A percentile compares a stretch with the other conserved stretches of the same genome.
Evolutionary conservation across 2,888 invertebrate genomes (phyloP).

Genomic region (Archips xylosteana): DNA sequence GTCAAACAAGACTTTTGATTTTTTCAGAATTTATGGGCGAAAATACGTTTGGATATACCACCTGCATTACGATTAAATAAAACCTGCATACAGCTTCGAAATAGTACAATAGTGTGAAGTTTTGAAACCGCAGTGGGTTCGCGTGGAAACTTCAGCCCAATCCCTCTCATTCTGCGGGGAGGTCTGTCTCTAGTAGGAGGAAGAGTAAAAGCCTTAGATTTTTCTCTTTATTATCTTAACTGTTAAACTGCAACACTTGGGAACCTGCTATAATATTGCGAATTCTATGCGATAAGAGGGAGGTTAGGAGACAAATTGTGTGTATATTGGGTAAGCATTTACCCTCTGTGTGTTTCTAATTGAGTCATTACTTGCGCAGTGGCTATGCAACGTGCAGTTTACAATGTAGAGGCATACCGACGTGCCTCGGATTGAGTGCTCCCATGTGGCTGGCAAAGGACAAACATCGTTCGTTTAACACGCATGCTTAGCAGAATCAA

Average conservation of each 20-base stretch:
- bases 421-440: constrained; percentile 13
- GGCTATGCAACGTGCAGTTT: constrained; percentile 23
- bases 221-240: not conserved
- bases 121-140: too few species aligned
- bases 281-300: not conserved
- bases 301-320: not conserved
- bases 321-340: not conserved
- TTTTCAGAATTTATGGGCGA: too few species aligned
- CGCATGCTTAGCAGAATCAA: constrained; percentile 14
- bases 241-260: not conserved
- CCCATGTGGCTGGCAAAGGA: constrained; percentile 27
- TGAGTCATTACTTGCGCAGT: constrained; percentile 18
- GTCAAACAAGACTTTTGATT: too few species aligned
- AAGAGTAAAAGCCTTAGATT: not conserved
- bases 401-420: constrained; percentile 14
- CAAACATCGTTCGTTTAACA: constrained; percentile 13
- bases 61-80: too few species aligned
- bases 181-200: too few species aligned
- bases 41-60: too few species aligned
- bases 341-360: constrained; percentile 8
- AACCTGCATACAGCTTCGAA: too few species aligned
- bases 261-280: too few species aligned
- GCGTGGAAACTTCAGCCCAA: too few species aligned
- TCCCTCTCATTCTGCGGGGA: too few species aligned
- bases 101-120: too few species aligned